These are phyloP conservation scores for Poecile atricapillus DNA, from an alignment of 2,113 vertebrate species.

Conservation along the genomic window DNA sequence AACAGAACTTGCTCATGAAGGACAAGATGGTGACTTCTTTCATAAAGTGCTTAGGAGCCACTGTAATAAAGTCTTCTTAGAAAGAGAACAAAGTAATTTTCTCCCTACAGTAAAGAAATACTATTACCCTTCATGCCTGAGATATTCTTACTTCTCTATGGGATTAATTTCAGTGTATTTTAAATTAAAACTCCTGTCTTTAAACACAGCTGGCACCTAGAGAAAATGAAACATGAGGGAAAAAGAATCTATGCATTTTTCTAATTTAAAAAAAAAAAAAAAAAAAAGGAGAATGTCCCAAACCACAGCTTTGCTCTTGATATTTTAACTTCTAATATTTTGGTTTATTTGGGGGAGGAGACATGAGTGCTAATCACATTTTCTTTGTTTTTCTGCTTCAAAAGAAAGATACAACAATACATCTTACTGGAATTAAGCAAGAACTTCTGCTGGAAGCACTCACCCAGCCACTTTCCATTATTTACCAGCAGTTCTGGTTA, in stretches of 20 bases:
- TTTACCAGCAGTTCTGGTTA: not conserved
- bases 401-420: not conserved
- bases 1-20: not conserved
- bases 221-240: not conserved
- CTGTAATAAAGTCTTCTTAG: not conserved
- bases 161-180: constrained; percentile 49
- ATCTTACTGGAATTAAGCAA: not conserved
- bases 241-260: not conserved
- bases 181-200: constrained; percentile 23
- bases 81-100: constrained; percentile 1
- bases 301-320: not conserved
- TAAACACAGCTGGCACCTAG: not conserved
- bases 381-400: not conserved
- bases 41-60: not conserved
- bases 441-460: not conserved
- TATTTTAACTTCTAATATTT: not conserved
- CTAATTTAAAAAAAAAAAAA: not conserved
- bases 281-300: not conserved
- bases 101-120: not conserved
- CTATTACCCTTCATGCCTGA: not conserved
- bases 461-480: not conserved
- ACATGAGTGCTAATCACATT: not conserved
- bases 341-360: not conserved
- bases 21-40: not conserved
- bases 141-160: not conserved